These are phyloP conservation scores for Sesamia nonagrioides DNA, from an alignment of 1,140 invertebrate genomes.

Conservation along the genomic window DNA sequence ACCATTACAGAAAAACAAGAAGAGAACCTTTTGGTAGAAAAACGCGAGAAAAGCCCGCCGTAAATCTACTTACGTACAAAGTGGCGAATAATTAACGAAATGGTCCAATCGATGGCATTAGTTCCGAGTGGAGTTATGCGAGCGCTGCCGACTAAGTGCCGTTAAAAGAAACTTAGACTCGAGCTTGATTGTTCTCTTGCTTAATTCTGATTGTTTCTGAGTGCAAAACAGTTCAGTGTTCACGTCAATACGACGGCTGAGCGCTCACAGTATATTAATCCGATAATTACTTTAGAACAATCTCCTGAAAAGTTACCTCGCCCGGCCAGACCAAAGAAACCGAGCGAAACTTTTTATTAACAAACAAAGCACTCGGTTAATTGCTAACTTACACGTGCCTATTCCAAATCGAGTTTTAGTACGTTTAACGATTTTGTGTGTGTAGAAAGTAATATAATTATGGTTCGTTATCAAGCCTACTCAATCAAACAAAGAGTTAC, in stretches of 20 bases:
- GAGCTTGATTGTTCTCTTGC: conserved; percentile 83
- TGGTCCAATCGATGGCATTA: conserved; percentile 86
- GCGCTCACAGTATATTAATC: conserved; percentile 84
- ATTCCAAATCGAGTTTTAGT: conserved; percentile 49
- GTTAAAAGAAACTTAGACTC: conserved; percentile 87
- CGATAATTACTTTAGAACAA: conserved; percentile 87
- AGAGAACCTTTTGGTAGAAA: conserved; percentile 63
- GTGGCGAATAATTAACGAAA: conserved; percentile 87
- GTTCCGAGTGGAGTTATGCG: conserved; percentile 84
- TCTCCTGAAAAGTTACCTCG: conserved; percentile 80
- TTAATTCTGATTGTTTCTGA: conserved; percentile 86
- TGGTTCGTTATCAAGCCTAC: conserved; percentile 17
- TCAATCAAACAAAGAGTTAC: conserved; percentile 30
- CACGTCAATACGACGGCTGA: conserved; percentile 78
- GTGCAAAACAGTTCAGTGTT: conserved; percentile 79
- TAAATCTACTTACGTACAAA: conserved; percentile 87
- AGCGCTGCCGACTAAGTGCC: conserved; percentile 79
- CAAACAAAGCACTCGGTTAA: conserved; percentile 73
- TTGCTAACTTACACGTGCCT: conserved; percentile 73
- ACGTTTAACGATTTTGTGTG: conserved; percentile 40
- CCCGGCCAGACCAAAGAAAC: conserved; percentile 68
- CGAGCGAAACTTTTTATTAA: conserved; percentile 74
- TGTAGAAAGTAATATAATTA: conserved; percentile 41
- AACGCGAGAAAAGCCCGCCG: conserved; percentile 77
- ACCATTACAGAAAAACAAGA: conserved; percentile 66